These are phyloP conservation scores for Euplexia lucipara DNA, from an alignment of 2,888 invertebrate species.

Conservation along the genomic window DNA sequence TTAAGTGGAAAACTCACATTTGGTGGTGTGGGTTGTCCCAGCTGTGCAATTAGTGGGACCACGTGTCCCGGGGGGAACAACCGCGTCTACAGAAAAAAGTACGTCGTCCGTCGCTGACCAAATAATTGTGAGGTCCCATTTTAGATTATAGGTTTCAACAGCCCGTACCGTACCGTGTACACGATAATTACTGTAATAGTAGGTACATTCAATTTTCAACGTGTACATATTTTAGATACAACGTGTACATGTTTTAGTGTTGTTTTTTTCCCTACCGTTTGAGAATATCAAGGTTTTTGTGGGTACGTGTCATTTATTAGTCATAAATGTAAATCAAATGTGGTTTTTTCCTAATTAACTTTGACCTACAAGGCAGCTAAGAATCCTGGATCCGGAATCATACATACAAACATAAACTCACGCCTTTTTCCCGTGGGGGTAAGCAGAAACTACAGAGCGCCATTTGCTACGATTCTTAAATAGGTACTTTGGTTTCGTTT, in stretches of 20 bases:
- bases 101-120: conserved; percentile 58
- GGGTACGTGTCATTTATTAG: conserved; percentile 4
- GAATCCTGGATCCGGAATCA: not conserved
- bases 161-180: conserved; percentile 43
- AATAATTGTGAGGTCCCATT: conserved; percentile 66
- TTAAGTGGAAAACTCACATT: conserved; percentile 85
- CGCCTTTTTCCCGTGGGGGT: too few species aligned
- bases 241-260: not conserved
- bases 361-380: not conserved
- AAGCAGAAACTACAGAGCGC: too few species aligned
- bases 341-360: not conserved
- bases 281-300: conserved; percentile 1
- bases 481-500: too few species aligned
- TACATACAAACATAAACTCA: conserved; percentile 6
- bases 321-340: not conserved
- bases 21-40: conserved; percentile 82
- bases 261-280: conserved; percentile 9
- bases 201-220: conserved; percentile 46
- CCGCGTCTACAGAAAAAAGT: conserved; percentile 73
- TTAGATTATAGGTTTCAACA: conserved; percentile 58
- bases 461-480: too few species aligned
- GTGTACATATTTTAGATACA: conserved; percentile 9
- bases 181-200: conserved; percentile 35
- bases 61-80: conserved; percentile 87
- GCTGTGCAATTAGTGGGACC: conserved; percentile 89